Percentiles rank a stretch among this genome's conserved stretches.
These are phyloP conservation scores for Pristionchus pacificus DNA, from an alignment of 1,140 invertebrate species.

Conservation along the genomic window DNA sequence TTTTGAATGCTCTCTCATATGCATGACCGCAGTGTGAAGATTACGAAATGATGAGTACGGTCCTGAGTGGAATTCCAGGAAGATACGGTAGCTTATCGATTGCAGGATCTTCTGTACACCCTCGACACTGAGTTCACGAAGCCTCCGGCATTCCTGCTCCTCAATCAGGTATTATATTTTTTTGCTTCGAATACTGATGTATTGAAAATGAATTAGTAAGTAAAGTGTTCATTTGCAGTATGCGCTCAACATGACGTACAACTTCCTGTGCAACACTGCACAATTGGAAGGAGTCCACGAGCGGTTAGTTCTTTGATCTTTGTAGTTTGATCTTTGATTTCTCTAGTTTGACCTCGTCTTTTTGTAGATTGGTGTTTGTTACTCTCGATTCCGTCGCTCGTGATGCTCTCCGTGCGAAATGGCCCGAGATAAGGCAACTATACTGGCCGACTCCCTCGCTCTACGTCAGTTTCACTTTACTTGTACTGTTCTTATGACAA, in stretches of 20 bases:
- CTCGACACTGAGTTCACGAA: slow-evolving; percentile 46
- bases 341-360: too few relatives aligned
- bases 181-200: neutral
- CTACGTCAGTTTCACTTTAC: slow-evolving; percentile 52
- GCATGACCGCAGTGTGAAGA: too few relatives aligned
- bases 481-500: too few relatives aligned
- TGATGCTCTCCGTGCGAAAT: slow-evolving; percentile 39
- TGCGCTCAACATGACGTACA: slow-evolving; percentile 57
- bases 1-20: too few relatives aligned
- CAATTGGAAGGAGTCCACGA: slow-evolving; percentile 50
- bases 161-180: slow-evolving; percentile 31
- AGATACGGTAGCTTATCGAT: too few relatives aligned
- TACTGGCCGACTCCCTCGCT: slow-evolving; percentile 55
- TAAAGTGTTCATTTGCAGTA: slow-evolving; percentile 30
- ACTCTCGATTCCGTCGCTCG: slow-evolving; percentile 50
- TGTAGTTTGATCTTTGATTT: neutral
- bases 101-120: slow-evolving; percentile 39
- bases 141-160: slow-evolving; percentile 50
- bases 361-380: slow-evolving; percentile 49
- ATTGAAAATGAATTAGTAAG: neutral
- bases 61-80: too few relatives aligned
- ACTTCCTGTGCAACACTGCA: slow-evolving; percentile 53
- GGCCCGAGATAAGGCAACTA: slow-evolving; percentile 49
- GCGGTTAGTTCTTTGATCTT: slow-evolving; percentile 11
- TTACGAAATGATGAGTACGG: too few relatives aligned